A percentile compares a stretch with the other conserved stretches of the same genome.
These are phyloP conservation scores for Seira sanloemensis DNA, from an alignment of 2,888 invertebrate species.

Conservation along the genomic window DNA sequence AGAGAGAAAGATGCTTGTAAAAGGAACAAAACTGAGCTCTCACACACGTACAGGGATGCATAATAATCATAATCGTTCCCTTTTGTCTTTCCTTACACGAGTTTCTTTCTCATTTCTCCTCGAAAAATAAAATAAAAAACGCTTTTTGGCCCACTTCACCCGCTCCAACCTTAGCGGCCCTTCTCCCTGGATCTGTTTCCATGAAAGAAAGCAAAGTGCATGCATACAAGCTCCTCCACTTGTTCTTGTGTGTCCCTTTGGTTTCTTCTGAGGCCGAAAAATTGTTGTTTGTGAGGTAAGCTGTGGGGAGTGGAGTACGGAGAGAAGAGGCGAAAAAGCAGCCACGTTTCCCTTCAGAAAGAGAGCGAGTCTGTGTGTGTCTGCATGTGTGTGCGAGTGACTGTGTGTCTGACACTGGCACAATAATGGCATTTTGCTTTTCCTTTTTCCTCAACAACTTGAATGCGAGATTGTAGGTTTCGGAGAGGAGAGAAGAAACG, in stretches of 20 bases:
- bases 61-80: not conserved
- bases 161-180: not conserved
- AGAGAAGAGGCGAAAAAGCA: constrained; percentile 5
- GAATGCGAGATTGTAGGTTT: constrained; percentile 6
- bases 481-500: too few species aligned
- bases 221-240: not conserved
- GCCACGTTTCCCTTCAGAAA: not conserved
- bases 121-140: too few species aligned
- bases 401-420: constrained; percentile 38
- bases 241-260: not conserved
- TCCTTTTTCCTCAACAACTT: not conserved
- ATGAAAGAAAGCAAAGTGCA: not conserved
- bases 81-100: not conserved
- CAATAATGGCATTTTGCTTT: constrained; percentile 28
- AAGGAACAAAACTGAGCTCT: too few species aligned
- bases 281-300: not conserved
- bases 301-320: not conserved
- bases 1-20: too few species aligned
- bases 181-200: not conserved
- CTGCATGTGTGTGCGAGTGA: not conserved
- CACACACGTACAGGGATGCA: not conserved
- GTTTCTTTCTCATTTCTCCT: not conserved
- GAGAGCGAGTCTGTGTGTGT: constrained; percentile 1
- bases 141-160: not conserved
- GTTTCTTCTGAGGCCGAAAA: constrained; percentile 13